phyloP scores from a whole-genome alignment of 2,888 invertebrate genomes.

The Poecilus cupreus region DNA sequence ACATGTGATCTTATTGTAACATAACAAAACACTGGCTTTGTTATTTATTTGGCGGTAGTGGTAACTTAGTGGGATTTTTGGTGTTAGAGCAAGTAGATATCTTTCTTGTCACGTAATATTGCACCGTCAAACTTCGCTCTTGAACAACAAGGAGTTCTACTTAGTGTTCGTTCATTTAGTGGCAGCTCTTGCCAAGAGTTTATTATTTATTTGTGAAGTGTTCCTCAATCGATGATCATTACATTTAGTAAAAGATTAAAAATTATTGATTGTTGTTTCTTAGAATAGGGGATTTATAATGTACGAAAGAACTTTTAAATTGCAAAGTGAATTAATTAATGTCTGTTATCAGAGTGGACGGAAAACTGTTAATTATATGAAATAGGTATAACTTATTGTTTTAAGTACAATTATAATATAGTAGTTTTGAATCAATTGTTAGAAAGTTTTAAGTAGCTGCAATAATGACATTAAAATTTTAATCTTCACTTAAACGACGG shows the following conservation, averaged over 20 bases:
- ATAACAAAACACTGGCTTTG: conserved; percentile 21
- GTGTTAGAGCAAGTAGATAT: background rate
- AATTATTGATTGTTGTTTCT: background rate
- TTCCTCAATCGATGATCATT: background rate
- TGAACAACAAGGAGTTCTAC: background rate
- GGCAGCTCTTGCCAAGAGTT: background rate
- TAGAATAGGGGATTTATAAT: background rate
- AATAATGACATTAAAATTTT: too few species aligned
- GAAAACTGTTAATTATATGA: too few species aligned
- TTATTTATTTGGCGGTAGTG: background rate
- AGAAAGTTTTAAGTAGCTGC: too few species aligned
- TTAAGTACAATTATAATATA: too few species aligned
- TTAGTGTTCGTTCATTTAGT: background rate
- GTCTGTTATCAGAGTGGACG: too few species aligned
- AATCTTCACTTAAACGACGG: too few species aligned
- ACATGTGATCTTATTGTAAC: conserved; percentile 24
- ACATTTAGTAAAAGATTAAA: background rate
- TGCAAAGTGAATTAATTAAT: background rate
- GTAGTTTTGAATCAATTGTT: too few species aligned
- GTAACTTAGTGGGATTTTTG: conserved; percentile 19
- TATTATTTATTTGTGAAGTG: conserved; percentile 2
- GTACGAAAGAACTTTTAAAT: background rate
- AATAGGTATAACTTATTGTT: too few species aligned
- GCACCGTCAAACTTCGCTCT: conserved; percentile 2
- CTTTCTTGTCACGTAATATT: conserved; percentile 38